phyloP scores from a whole-genome alignment of 2,888 invertebrate species.

The Hydriomena furcata region DNA sequence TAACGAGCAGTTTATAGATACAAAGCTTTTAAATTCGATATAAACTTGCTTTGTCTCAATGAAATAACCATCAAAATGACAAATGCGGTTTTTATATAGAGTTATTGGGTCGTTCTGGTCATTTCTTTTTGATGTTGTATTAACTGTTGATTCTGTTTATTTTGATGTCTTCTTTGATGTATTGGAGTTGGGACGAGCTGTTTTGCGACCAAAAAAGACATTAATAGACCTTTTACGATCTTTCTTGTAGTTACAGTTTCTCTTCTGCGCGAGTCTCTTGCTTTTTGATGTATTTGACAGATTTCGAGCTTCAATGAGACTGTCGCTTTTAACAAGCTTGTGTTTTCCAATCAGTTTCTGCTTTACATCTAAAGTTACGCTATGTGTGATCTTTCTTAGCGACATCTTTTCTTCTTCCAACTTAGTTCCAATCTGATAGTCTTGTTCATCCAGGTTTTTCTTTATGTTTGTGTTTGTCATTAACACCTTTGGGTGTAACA shows the following conservation, averaged over 20 bases:
- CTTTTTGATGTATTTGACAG: too few relatives aligned
- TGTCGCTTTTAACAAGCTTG: not conserved
- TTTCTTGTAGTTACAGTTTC: not conserved
- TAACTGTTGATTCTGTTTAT: constrained; percentile 6
- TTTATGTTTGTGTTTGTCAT: too few relatives aligned
- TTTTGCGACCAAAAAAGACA: constrained; percentile 7
- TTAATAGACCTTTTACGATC: not conserved
- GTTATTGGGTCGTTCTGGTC: constrained; percentile 49
- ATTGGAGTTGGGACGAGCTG: constrained; percentile 13
- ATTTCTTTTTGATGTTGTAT: constrained; percentile 17
- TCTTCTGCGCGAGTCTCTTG: too few relatives aligned
- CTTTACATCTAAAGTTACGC: not conserved
- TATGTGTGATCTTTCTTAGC: too few relatives aligned
- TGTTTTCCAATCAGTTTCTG: not conserved
- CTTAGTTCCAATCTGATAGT: too few relatives aligned
- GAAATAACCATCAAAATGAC: constrained; percentile 56
- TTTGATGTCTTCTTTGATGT: constrained; percentile 10
- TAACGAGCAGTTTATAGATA: constrained; percentile 81
- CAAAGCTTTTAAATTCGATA: constrained; percentile 72
- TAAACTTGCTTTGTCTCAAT: constrained; percentile 73
- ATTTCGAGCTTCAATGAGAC: not conserved
- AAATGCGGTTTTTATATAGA: constrained; percentile 52
- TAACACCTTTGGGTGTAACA: too few relatives aligned
- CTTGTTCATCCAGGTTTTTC: too few relatives aligned
- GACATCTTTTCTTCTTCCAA: too few relatives aligned